These are phyloP conservation scores for Phacellophora camtschatica DNA, from an alignment of 30 jellyfish, hydroid and myxozoan genomes.

Conservation along the genomic window DNA sequence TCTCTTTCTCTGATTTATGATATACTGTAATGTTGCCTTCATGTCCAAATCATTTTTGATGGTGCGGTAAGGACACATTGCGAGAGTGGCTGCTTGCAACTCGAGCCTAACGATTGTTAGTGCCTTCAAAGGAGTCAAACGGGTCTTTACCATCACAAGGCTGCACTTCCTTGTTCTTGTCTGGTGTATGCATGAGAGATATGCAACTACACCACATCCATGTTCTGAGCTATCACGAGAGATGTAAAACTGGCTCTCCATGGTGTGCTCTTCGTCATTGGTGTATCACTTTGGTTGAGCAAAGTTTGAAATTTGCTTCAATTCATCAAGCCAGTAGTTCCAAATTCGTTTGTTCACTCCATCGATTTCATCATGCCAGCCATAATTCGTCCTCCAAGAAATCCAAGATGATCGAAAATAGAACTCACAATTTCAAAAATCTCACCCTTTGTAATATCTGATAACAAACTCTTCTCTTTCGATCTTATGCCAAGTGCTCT, in stretches of 20 bases:
- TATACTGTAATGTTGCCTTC: background rate
- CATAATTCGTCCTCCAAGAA: background rate
- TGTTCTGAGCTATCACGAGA: background rate
- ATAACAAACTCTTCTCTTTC: background rate
- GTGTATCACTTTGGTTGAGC: background rate
- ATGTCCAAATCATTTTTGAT: background rate
- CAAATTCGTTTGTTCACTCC: background rate
- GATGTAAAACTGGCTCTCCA: background rate
- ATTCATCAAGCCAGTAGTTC: background rate
- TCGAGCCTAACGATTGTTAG: background rate
- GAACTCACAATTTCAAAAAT: background rate
- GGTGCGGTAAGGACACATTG: background rate
- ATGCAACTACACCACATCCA: background rate
- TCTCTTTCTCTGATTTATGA: background rate
- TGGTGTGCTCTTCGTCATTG: background rate
- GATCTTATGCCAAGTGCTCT: conserved; percentile 13
- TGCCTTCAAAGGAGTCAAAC: background rate
- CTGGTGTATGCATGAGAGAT: background rate
- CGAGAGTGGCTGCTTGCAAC: background rate
- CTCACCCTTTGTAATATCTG: background rate
- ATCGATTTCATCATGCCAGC: conserved; percentile 16
- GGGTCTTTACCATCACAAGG: background rate
- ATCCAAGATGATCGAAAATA: background rate
- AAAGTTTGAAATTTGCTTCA: background rate
- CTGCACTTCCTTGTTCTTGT: background rate